Evolutionary conservation across 2,113 vertebrate genomes (phyloP).

Genomic region (Zosterops pallidus): DNA sequence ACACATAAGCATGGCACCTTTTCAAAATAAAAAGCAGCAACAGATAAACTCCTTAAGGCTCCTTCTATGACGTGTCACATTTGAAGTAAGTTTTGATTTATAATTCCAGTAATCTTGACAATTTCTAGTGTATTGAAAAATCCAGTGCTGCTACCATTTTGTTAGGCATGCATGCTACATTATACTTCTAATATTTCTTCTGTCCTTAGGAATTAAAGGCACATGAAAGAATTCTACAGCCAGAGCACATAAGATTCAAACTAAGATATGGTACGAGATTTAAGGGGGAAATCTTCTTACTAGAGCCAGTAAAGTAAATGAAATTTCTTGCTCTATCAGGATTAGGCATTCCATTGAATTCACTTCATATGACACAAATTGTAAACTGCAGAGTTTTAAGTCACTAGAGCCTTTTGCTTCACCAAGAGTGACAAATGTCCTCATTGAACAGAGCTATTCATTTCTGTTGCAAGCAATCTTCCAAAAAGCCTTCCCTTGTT

Average conservation of each 20-base stretch:
- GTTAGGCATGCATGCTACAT: neutral
- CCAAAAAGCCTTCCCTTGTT: slow-evolving; percentile 37
- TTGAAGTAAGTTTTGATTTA: neutral
- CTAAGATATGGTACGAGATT: neutral
- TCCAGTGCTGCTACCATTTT: neutral
- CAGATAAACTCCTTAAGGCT: neutral
- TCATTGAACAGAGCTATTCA: neutral
- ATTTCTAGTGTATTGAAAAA: neutral
- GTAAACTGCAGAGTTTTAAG: neutral
- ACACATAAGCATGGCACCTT: neutral
- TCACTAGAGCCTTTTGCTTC: neutral
- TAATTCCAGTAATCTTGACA: neutral
- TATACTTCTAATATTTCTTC: neutral
- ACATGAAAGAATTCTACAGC: neutral
- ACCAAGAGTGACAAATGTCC: neutral
- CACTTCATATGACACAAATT: neutral
- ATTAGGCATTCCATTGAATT: slow-evolving; percentile 4
- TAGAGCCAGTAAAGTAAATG: neutral
- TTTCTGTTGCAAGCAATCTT: neutral
- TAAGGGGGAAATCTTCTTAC: neutral
- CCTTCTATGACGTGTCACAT: neutral
- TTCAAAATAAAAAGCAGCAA: neutral
- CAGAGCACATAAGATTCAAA: neutral
- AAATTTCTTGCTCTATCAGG: neutral
- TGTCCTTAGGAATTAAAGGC: neutral